Percentiles rank a stretch among this genome's conserved stretches.
Evolutionary conservation across 2,888 invertebrate species (phyloP).

Genomic region (Thelaira solivaga): DNA sequence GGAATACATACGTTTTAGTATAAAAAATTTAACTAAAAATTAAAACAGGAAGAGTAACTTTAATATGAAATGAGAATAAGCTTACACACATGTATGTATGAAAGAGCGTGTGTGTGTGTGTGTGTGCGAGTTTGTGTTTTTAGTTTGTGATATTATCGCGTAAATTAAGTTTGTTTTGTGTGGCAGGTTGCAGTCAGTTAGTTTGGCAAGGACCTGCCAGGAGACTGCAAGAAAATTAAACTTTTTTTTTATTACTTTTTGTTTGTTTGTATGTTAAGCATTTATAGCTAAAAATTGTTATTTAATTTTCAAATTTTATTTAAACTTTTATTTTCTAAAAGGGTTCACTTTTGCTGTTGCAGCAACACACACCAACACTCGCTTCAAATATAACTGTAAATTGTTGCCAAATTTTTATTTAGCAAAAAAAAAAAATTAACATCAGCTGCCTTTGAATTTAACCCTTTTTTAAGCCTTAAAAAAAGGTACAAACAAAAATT

Average conservation of each 20-base stretch:
- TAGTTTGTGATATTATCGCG: constrained; percentile 49
- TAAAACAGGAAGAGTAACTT: constrained; percentile 12
- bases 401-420: constrained; percentile 27
- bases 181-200: constrained; percentile 5
- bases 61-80: not conserved
- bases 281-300: constrained; percentile 41
- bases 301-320: constrained; percentile 36
- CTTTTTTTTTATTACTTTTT: not conserved
- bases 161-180: constrained; percentile 46
- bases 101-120: not conserved
- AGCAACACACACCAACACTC: too few relatives aligned
- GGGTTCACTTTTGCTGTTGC: too few relatives aligned
- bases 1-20: too few relatives aligned
- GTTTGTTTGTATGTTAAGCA: too few relatives aligned
- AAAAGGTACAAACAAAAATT: too few relatives aligned
- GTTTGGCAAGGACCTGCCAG: too few relatives aligned
- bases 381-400: constrained; percentile 50
- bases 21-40: not conserved
- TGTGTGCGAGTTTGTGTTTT: not conserved
- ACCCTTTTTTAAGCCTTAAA: too few relatives aligned
- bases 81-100: not conserved
- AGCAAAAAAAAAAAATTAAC: constrained; percentile 16
- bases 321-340: not conserved
- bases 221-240: not conserved
- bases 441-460: constrained; percentile 47